These are phyloP conservation scores for Platypus cylindrus DNA, from an alignment of 2,888 invertebrate species.

Conservation along the genomic window DNA sequence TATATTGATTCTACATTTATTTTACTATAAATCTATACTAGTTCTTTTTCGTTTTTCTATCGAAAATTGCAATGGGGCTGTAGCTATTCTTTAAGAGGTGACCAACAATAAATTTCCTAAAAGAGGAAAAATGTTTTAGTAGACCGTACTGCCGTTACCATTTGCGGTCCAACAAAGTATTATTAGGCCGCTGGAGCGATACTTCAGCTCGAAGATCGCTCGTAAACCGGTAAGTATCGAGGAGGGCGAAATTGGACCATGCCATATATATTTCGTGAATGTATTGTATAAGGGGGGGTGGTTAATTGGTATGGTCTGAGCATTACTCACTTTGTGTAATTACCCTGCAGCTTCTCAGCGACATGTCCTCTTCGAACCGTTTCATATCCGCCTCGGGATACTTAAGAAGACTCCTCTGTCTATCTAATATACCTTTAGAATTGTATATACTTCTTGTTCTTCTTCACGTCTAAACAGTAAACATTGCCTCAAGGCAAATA, in stretches of 20 bases:
- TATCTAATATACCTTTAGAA: too few relatives aligned
- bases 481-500: constrained; percentile 20
- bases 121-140: constrained; percentile 13
- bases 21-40: too few relatives aligned
- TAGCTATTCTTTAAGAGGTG: constrained; percentile 5
- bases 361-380: constrained; percentile 33
- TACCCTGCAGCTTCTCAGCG: constrained; percentile 34
- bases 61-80: too few relatives aligned
- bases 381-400: constrained; percentile 27
- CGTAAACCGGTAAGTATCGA: constrained; percentile 16
- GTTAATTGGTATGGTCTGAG: constrained; percentile 35
- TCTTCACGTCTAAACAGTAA: constrained; percentile 24
- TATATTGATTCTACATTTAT: too few relatives aligned
- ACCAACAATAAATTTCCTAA: constrained; percentile 12
- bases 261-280: constrained; percentile 17
- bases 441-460: too few relatives aligned
- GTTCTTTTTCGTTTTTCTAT: too few relatives aligned
- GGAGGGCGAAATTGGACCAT: constrained; percentile 12
- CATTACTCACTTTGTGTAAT: constrained; percentile 37
- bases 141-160: constrained; percentile 9
- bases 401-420: constrained; percentile 29
- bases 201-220: constrained; percentile 15
- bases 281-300: too few relatives aligned
- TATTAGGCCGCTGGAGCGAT: constrained; percentile 16
- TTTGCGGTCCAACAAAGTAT: constrained; percentile 17